These are phyloP conservation scores for Platanista minor DNA, from an alignment of 2,113 vertebrate species.

Conservation along the genomic window DNA sequence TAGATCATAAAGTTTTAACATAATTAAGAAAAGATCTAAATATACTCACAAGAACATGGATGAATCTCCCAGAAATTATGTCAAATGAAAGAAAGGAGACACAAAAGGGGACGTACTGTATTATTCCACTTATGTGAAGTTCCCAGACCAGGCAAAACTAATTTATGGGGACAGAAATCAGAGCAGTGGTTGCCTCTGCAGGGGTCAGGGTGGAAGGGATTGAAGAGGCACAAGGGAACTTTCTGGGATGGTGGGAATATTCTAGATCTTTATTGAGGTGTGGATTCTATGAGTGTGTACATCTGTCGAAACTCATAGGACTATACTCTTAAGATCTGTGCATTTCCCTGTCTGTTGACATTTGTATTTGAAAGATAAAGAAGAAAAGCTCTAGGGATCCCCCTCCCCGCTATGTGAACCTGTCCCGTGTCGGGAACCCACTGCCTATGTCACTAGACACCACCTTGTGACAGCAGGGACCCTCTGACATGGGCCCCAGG, in stretches of 20 bases:
- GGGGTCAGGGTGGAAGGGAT: too few relatives aligned
- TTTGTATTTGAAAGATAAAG: not conserved
- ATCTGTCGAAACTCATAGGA: fast-evolving
- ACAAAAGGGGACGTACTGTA: fast-evolving
- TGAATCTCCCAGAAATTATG: not conserved
- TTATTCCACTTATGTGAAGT: not conserved
- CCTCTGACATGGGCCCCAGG: not conserved
- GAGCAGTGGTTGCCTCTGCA: fast-evolving
- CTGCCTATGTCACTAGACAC: fast-evolving
- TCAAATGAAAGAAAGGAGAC: not conserved
- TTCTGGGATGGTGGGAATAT: not conserved
- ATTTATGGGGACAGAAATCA: not conserved
- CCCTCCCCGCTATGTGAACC: fast-evolving
- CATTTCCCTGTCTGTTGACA: fast-evolving
- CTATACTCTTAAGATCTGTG: not conserved
- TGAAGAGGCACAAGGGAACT: not conserved
- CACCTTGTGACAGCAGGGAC: not conserved
- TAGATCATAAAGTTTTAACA: not conserved
- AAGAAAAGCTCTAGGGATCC: not conserved
- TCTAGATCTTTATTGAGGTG: not conserved
- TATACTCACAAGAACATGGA: not conserved
- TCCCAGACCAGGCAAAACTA: not conserved
- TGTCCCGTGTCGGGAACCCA: fast-evolving
- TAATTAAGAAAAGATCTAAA: not conserved
- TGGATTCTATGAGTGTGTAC: fast-evolving